A percentile compares a stretch with the other conserved stretches of the same genome.
phyloP scores from a whole-genome alignment of 1,140 invertebrate genomes.

The Calliphora vicina region DNA sequence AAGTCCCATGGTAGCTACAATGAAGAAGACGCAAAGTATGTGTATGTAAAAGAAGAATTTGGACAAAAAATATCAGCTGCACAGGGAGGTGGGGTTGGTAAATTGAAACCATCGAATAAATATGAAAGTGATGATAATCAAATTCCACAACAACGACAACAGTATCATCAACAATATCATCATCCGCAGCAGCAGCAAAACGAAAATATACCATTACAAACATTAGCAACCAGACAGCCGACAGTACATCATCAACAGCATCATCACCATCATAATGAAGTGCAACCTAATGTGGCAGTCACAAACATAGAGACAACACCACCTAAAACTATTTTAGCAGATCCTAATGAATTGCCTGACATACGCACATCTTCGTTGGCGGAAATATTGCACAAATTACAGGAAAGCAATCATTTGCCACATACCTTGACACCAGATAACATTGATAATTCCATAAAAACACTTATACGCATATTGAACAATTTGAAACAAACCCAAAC shows the following conservation, averaged over 20 bases:
- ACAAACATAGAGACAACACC: background rate
- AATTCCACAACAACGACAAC: conserved; percentile 30
- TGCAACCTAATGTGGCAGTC: background rate
- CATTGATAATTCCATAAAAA: conserved; percentile 78
- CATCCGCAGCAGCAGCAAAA: conserved; percentile 9
- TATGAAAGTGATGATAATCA: conserved; percentile 41
- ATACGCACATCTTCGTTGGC: conserved; percentile 62
- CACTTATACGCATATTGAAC: conserved; percentile 75
- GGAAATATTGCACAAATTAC: conserved; percentile 71
- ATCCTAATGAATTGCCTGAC: conserved; percentile 55
- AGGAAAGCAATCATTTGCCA: conserved; percentile 76
- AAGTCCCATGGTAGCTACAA: background rate
- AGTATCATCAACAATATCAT: background rate
- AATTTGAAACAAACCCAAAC: conserved; percentile 69
- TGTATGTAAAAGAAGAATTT: conserved; percentile 26
- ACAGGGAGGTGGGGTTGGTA: conserved; percentile 43
- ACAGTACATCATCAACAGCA: background rate
- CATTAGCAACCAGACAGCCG: background rate
- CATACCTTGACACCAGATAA: conserved; percentile 78
- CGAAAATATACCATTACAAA: background rate
- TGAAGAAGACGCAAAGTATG: conserved; percentile 8
- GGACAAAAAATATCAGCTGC: conserved; percentile 37
- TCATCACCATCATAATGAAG: background rate
- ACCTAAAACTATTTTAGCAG: conserved; percentile 39
- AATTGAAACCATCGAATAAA: conserved; percentile 52